Base-by-base conservation (phyloP, 35 echinoderm and acorn worm genomes). In the Stichopus chloronotus region DNA sequence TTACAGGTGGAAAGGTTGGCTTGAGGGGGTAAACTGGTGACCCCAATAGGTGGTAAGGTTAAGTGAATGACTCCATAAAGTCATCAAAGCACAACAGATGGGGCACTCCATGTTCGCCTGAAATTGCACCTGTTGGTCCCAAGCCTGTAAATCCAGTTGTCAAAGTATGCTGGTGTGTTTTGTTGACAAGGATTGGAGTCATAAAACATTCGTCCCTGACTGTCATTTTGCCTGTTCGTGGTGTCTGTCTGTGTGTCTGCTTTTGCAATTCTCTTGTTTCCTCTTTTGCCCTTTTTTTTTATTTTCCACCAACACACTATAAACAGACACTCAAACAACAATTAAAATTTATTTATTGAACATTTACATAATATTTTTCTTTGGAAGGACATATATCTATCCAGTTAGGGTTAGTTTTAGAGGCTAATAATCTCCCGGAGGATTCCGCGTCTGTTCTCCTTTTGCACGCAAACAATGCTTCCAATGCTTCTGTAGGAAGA, bases 51-150 rank as follows among this genome's bases (percentile, higher is more conserved):
- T 63, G 87, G 61, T 59, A 52, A 72, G 87, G 87, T 89, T 89
- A 89, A 89, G 87, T 89, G 87, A 89, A 89, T 89, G 87, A 89
- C 87, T 89, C 87, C 87, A 89, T 89, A 89, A 89, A 89, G 87
- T 89, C 87, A 89, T 89, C 87, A 89, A 63, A 89, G 87, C 87
- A 55, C 59, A 71, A 72, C 87, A 89, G 87, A 89, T 89, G 87
- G 57, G 22, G 61, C 9, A 85, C 60, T 72, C 57, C 59, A 72
- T 89, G 87, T 89, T 63, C 59, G 55, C 8, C 57, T 30, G 14
- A 23, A 54, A 5, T 53, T 71, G 65, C 87, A 89, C 87, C 87
- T 89, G 87, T 89, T 89, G 57, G 86, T 61, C 60, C 52, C 87
- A 16, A 17, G 87, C 87, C 71, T 52, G 52, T 89, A 89, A 89